A percentile compares a stretch with the other conserved stretches of the same genome.
phyloP scores from a whole-genome alignment of 2,113 vertebrate genomes.

The Trogon melanurus region DNA sequence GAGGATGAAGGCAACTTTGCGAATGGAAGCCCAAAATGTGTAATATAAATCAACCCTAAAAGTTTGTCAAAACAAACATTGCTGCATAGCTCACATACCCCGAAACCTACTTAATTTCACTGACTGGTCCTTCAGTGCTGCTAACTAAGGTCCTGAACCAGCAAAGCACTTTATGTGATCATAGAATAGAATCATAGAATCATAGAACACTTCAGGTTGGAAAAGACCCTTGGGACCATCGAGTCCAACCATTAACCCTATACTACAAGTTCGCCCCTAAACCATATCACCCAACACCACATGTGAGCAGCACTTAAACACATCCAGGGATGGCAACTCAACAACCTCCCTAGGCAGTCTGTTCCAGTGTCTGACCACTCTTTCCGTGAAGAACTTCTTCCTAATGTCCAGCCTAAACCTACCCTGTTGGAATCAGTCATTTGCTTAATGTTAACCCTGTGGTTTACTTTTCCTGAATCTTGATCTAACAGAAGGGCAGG shows the following conservation, averaged over 20 bases:
- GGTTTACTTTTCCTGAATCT: not conserved
- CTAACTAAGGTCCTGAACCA: not conserved
- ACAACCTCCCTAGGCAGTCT: too few species aligned
- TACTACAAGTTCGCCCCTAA: too few species aligned
- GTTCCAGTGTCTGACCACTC: too few species aligned
- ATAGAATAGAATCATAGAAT: too few species aligned
- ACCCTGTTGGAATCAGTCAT: not conserved
- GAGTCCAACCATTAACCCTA: too few species aligned
- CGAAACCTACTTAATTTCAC: not conserved
- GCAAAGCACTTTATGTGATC: not conserved
- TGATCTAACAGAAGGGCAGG: not conserved
- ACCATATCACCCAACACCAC: too few species aligned
- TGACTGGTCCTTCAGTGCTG: not conserved
- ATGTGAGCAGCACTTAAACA: too few species aligned
- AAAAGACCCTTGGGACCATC: too few species aligned
- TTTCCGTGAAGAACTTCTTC: too few species aligned
- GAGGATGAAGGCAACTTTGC: constrained; percentile 11
- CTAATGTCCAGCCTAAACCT: too few species aligned
- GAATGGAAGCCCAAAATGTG: not conserved
- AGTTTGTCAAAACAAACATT: not conserved
- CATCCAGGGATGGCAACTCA: too few species aligned
- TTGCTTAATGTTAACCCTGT: not conserved
- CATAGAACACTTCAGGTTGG: too few species aligned
- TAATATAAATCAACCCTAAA: constrained; percentile 13
- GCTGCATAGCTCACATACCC: not conserved